phyloP scores from a whole-genome alignment of 2,797 vertebrate genomes.

The Chelonia mydas region DNA sequence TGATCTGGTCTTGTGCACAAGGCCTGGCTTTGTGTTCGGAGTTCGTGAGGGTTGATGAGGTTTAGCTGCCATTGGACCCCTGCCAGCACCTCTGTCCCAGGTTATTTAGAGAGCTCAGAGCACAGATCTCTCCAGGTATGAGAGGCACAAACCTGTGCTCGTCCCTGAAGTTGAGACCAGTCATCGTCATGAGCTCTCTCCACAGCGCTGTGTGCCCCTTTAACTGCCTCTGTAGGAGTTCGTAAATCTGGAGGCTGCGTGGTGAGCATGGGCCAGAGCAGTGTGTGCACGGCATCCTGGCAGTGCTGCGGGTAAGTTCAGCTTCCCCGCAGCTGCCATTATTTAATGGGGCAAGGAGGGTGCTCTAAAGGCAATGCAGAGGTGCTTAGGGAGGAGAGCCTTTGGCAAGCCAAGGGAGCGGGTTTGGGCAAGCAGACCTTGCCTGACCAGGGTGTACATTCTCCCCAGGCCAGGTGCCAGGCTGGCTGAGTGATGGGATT shows the following conservation, averaged over 20 bases:
- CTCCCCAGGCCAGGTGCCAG: not conserved
- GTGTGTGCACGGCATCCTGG: not conserved
- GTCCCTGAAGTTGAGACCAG: not conserved
- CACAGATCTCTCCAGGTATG: not conserved
- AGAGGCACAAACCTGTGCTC: not conserved
- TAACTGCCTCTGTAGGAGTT: not conserved
- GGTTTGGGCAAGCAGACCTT: not conserved
- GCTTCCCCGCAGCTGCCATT: not conserved
- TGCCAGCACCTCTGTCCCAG: not conserved
- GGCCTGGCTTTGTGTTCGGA: constrained; percentile 54
- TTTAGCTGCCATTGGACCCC: constrained; percentile 28
- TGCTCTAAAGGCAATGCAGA: not conserved
- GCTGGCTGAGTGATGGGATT: not conserved
- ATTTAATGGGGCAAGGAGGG: not conserved
- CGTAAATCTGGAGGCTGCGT: not conserved
- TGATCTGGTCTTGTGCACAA: not conserved
- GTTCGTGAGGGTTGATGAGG: constrained; percentile 40
- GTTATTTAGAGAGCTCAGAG: not conserved
- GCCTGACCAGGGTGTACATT: not conserved
- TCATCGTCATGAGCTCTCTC: not conserved
- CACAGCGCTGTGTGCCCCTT: not conserved
- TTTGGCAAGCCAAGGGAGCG: not conserved
- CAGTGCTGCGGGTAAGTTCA: not conserved
- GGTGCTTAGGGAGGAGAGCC: not conserved
- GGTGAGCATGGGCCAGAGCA: not conserved